Base-by-base conservation (phyloP, 2,797 vertebrate species). In the Hydrophis major region DNA sequence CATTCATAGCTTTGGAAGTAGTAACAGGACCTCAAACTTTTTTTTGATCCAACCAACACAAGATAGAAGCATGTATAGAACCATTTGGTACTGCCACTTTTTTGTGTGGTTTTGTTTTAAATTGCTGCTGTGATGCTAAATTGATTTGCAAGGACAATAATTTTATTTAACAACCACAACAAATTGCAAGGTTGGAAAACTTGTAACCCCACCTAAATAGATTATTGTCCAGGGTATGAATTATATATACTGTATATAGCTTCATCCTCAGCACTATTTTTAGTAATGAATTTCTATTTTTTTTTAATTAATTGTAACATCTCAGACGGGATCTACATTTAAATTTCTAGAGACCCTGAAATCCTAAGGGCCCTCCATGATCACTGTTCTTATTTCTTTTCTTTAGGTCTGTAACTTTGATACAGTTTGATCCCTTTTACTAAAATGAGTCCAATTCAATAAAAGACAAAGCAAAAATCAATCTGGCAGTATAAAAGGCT, bases 211-310 rank as follows among this genome's bases (percentile, higher is more conserved):
- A 2, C 20, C 37, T 20, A 83, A 47, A 47, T 4, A 83, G 42
- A 47, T 47, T 83, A 32, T 69, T 55, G 83, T 87, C 59, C 6
- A 32, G 78, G 32, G 11, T 87, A 57, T 90, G 37, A 86, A 59
- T 74, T 56, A 92, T 6, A 63, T 42, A 28, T 63, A 59, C 12
- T 55, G 78, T 53, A 87, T 47, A 47, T 47, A 47, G 69, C 93
- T 95, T 94, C 57, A 91, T 95, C 93, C 92, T 89, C 93, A 93
- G 95, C 89, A 94, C 91, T 95, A 95, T 91, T 92, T 94, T 95
- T 93, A 42, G 66, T 94, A 89, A 50, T 88, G 93, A 61, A 92
- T 78, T 18, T 94, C 90, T 59, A 94, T 89, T 92, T 6, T 93
- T 88, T 90, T 88, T 0, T 53, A 47, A 95, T 93, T 92, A 47